Evolutionary conservation across 1,140 invertebrate genomes (phyloP).

Genomic region (Helicoverpa zea): DNA sequence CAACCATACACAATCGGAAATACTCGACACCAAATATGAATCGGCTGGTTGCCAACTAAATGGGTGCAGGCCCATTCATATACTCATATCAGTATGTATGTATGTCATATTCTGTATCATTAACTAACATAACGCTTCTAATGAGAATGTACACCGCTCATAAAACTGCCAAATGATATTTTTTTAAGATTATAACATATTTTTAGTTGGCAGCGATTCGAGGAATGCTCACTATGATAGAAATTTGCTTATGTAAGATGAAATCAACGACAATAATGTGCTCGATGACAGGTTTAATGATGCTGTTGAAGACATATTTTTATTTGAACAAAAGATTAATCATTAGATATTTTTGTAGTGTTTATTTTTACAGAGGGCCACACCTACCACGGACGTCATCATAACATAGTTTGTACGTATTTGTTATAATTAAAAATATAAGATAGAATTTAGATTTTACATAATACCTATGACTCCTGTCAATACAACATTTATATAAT

Average conservation of each 20-base stretch:
- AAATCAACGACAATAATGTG: background rate
- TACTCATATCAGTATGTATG: slow-evolving; percentile 25
- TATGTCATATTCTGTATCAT: slow-evolving; percentile 34
- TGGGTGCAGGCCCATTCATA: slow-evolving; percentile 42
- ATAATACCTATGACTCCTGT: too few species aligned
- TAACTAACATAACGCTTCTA: slow-evolving; percentile 28
- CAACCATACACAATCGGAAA: background rate
- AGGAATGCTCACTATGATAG: background rate
- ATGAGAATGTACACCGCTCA: slow-evolving; percentile 25
- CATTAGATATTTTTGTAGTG: background rate
- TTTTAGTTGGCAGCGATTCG: slow-evolving; percentile 16
- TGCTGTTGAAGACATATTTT: background rate
- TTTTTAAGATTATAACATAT: background rate
- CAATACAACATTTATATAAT: too few species aligned
- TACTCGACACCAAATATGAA: slow-evolving; percentile 5
- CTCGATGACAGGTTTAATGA: slow-evolving; percentile 1
- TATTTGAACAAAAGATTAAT: background rate
- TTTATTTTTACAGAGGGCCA: too few species aligned
- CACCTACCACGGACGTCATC: too few species aligned
- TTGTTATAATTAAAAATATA: too few species aligned
- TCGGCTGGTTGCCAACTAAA: slow-evolving; percentile 47
- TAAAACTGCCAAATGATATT: slow-evolving; percentile 11
- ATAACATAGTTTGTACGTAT: too few species aligned
- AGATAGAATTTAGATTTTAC: too few species aligned
- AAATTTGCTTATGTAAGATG: slow-evolving; percentile 18